Evolutionary conservation across 2,888 invertebrate species (phyloP), one percentile per base, ranked within the genome.

Genomic region (Trypoxylon attenuatum): DNA sequence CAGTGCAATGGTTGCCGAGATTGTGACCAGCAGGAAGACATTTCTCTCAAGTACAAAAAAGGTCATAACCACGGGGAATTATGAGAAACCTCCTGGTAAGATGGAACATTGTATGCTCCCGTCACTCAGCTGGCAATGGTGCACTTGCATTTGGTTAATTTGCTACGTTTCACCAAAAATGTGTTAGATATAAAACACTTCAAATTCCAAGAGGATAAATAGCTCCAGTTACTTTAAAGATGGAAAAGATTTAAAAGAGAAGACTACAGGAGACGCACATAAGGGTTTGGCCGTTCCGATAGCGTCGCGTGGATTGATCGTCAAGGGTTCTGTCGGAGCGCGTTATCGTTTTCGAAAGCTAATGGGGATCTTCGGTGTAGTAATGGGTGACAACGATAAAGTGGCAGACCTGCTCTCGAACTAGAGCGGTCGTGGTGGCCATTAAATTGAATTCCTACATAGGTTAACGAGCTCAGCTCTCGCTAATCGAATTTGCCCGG

Each of bases 21-120:
- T 38, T 25, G 38, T 16, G 27, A 39, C 45, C 23, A 43, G 22
- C 61, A 27, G 50, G 50, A 56, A 50, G 45, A 39, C 38, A 41
- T 56, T 61, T 29, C 33, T 22, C 38, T 15, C 25, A 45, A 4
- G 3, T 27, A n/a, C 21, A 56, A 46, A 56, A 43, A 16, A 10
- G 5, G 1, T 23, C 16, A 27, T 19, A 19, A 47, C 49, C 47
- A 6, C 5, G 5, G 21, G 19, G 23, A 49, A 43, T 38, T 49
- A 55, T 29, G 25, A 16, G 49, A 43, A 43, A 15, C n/a, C 13
- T n/a, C n/a, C n/a, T 15, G 15, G 8, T 2, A 4, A 23, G 8
- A 53, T n/a, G 45, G 43, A 19, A n/a, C 15, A 54, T 59, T 46
- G 27, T 25, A 19, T 10, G 19, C 33, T 22, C n/a, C 51, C 47